Evolutionary conservation across 2,888 invertebrate genomes (phyloP), one percentile per base, ranked within the genome.

Genomic region (Ischnura elegans): DNA sequence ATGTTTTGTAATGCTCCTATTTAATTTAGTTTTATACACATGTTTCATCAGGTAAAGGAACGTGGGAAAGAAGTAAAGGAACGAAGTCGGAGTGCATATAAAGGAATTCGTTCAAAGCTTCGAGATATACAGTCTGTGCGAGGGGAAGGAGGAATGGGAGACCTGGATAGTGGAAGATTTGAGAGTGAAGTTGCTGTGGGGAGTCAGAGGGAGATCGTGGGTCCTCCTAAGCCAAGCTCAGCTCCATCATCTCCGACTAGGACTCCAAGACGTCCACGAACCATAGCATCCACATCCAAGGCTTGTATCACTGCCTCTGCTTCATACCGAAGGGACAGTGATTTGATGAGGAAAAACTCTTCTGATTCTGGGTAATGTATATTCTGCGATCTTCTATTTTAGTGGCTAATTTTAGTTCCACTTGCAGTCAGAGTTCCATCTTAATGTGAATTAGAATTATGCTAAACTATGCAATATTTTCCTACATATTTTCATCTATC

Each of bases 11-110:
- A 0, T n/a, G 55, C 13, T n/a, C 3, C 51, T 4, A 93, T 43
- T 93, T n/a, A 5, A 61, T 25, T 94, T 94, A 94, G 95, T 95
- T 36, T 76, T 36, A 0, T 76, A 10, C 25, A 13, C 36, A 66
- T 66, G n/a, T 66, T 61, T 61, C 66, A 4, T 5, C 94, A 98
- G 98, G 97, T 98, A 6, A 97, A 97, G 96, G 98, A 97, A 95
- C 97, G 97, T 94, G 97, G 98, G 6, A 97, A 97, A 95, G 97
- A 98, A 95, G 97, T 98, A 95, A 98, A 97, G 95, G 95, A 95
- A 55, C 95, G 95, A 94, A 95, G 96, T 61, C 96, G 96, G 94
- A 97, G 97, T 94, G 98, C 97, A 4, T 98, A 98, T 95, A 98
- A 98, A 96, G 98, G 97, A 94, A 96, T 98, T 47, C 97, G 97